Base-by-base conservation (phyloP, 2,113 vertebrate genomes). In the Takifugu flavidus region DNA sequence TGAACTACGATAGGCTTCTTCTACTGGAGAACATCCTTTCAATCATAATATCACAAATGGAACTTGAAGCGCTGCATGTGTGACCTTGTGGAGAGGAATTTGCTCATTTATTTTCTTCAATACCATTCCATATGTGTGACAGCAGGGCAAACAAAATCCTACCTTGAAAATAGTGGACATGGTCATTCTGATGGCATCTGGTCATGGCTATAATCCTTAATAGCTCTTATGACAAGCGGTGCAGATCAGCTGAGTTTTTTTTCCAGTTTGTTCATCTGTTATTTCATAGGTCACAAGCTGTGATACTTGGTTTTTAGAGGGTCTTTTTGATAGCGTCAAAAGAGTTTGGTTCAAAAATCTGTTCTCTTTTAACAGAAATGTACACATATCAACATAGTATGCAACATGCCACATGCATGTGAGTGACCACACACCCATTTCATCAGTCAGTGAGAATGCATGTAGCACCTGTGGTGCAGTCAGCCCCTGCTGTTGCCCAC, bases 41-140 rank as follows among this genome's bases (percentile, higher is more conserved):
- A 52, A 65, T 63, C 25, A 46, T 4, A 53, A 14, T 34, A 59
- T 51, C 69, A 78, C 62, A 58, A 56, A 56, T 50, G 55, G 72
- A 60, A 65, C 64, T 15, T 27, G 20, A 65, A 78, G 72, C 62
- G 72, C 62, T 56, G 52, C 49, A n/a, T 15, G 14, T 3, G 13
- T 67, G 66, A 80, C 74, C 72, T 70, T 62, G 65, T 57, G 75
- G 63, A 70, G 63, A 70, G 66, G 65, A 53, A 65, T 76, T 61
- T 25, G 13, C 53, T 67, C 45, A 52, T 70, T 25, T 39, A 13
- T 61, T 68, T 27, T 39, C 56, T 49, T 53, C 52, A 55, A 34
- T 25, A 62, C 57, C 67, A 27, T 31, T 20, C 47, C 59, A 57
- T 49, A 55, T 70, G 56, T 43, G 59, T 57, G 58, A 77, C 66